phyloP scores from a whole-genome alignment of 2,113 vertebrate species.

The Lophochroa leadbeateri region DNA sequence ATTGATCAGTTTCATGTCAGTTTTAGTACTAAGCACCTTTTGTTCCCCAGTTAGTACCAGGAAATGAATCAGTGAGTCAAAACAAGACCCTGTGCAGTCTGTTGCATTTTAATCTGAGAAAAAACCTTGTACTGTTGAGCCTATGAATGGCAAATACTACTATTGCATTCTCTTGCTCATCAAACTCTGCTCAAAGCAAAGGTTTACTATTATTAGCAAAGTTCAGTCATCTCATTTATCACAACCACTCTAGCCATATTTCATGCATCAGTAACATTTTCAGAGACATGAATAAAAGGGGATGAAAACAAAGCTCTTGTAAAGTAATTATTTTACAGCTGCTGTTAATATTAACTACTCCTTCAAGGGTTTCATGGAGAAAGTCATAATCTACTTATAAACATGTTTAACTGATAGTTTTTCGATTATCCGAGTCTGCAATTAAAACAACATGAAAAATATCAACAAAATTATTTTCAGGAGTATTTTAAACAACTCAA shows the following conservation, averaged over 20 bases:
- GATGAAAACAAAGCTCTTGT: background rate
- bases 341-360: background rate
- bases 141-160: background rate
- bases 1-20: background rate
- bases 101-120: background rate
- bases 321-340: background rate
- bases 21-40: background rate
- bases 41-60: background rate
- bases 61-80: background rate
- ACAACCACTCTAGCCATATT: background rate
- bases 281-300: background rate
- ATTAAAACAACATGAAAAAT: background rate
- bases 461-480: background rate
- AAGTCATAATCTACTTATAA: background rate
- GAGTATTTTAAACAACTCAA: background rate
- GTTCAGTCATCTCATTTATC: background rate
- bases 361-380: background rate
- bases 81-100: background rate
- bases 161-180: background rate
- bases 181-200: background rate
- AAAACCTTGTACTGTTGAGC: background rate
- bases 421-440: background rate
- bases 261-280: background rate
- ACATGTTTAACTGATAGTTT: background rate
- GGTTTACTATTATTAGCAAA: background rate